A percentile compares a stretch with the other conserved stretches of the same genome.
Conservation (phyloP, 2,113 vertebrate genomes). For the Thunnus thynnus region DNA sequence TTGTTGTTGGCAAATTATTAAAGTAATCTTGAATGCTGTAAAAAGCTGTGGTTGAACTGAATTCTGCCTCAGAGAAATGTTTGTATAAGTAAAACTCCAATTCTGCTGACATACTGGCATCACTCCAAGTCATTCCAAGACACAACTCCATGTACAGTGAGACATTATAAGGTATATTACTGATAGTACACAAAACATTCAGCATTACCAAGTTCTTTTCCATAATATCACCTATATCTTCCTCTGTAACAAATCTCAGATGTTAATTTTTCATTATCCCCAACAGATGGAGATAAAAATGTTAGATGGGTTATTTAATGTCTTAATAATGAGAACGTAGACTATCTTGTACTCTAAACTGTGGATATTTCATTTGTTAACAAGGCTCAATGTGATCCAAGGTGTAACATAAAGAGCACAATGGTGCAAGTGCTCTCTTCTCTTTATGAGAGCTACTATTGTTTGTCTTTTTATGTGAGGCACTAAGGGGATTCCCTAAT, state of each 20-base stretch:
- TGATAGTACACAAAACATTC: too few species aligned
- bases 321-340: background rate
- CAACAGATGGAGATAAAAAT: background rate
- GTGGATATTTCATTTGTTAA: conserved; percentile 24
- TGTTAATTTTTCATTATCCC: background rate
- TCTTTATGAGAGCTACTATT: conserved; percentile 16
- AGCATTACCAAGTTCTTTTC: background rate
- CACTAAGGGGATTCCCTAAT: conserved; percentile 48
- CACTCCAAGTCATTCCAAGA: background rate
- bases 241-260: background rate
- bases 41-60: conserved; percentile 4
- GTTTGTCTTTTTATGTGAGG: conserved; percentile 26
- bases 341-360: background rate
- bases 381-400: conserved; percentile 14
- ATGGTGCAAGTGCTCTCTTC: background rate
- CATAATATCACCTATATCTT: background rate
- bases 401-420: conserved; percentile 18
- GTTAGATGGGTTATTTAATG: background rate
- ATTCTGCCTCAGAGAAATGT: conserved; percentile 5
- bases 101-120: conserved; percentile 4
- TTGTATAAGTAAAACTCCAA: background rate
- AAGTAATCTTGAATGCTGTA: background rate
- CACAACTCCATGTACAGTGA: background rate
- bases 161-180: background rate
- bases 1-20: background rate